Conservation (phyloP, 1,140 invertebrate genomes). For the Pinna nobilis region DNA sequence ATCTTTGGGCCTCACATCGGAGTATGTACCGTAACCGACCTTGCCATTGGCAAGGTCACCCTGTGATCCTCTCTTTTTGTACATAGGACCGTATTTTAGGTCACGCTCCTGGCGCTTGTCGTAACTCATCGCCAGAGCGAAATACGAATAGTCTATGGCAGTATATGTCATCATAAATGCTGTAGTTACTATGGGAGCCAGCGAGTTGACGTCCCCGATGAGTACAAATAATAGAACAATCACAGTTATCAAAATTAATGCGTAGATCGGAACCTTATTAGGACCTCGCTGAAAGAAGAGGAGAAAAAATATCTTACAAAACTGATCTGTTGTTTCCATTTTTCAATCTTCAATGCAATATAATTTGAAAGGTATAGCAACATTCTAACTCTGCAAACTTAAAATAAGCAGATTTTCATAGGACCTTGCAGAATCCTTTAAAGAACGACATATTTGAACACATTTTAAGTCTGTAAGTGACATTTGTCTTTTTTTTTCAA, state of each 20-base stretch:
- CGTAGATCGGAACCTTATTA: conserved; percentile 94
- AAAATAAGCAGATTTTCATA: too few relatives aligned
- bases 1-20: conserved; percentile 51
- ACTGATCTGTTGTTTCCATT: background rate
- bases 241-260: conserved; percentile 90
- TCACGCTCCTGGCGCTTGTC: conserved; percentile 88
- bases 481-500: too few relatives aligned
- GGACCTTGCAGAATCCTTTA: too few relatives aligned
- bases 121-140: conserved; percentile 95
- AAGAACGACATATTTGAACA: too few relatives aligned
- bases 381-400: too few relatives aligned
- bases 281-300: conserved; percentile 86
- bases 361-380: too few relatives aligned
- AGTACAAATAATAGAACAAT: conserved; percentile 94
- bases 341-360: too few relatives aligned
- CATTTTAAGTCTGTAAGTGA: too few relatives aligned
- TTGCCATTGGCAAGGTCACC: conserved; percentile 36
- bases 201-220: conserved; percentile 93
- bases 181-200: conserved; percentile 98
- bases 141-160: conserved; percentile 96
- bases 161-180: conserved; percentile 97
- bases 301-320: background rate
- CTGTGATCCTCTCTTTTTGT: conserved; percentile 8
- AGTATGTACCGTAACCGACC: conserved; percentile 49
- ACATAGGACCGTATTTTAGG: conserved; percentile 46